These are phyloP conservation scores for Babyrousa celebensis DNA, from an alignment of 2,797 vertebrate genomes.

Conservation along the genomic window DNA sequence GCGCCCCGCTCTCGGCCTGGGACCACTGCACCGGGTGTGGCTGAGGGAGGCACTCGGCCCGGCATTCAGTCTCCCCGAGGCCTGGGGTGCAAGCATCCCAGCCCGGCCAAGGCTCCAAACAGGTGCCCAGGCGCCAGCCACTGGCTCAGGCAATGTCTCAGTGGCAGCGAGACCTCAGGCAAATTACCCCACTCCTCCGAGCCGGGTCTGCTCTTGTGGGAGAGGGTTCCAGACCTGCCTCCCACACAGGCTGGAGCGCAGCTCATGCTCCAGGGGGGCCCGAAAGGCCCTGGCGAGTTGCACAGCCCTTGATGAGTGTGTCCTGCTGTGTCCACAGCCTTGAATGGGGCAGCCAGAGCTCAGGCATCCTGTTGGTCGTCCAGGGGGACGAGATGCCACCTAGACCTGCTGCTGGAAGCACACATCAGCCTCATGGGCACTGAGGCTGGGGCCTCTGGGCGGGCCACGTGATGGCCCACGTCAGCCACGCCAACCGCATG, in stretches of 20 bases:
- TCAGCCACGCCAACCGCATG: not conserved
- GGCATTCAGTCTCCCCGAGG: rapidly evolving
- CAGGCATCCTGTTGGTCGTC: rapidly evolving
- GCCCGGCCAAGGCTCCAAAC: not conserved
- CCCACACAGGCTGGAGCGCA: not conserved
- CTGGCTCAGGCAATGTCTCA: not conserved
- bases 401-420: not conserved
- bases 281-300: no score
- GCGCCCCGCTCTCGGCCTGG: not conserved
- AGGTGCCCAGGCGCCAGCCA: not conserved
- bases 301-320: no score
- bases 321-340: not conserved
- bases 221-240: not conserved
- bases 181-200: not conserved
- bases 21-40: not conserved
- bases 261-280: not conserved
- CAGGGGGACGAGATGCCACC: rapidly evolving
- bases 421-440: rapidly evolving
- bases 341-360: not conserved
- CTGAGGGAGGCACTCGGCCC: not conserved
- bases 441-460: not conserved
- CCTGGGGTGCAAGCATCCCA: not conserved
- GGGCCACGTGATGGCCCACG: rapidly evolving
- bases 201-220: not conserved
- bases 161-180: not conserved